Evolutionary conservation across 2,113 vertebrate species (phyloP).

Genomic region (Tautogolabrus adspersus): DNA sequence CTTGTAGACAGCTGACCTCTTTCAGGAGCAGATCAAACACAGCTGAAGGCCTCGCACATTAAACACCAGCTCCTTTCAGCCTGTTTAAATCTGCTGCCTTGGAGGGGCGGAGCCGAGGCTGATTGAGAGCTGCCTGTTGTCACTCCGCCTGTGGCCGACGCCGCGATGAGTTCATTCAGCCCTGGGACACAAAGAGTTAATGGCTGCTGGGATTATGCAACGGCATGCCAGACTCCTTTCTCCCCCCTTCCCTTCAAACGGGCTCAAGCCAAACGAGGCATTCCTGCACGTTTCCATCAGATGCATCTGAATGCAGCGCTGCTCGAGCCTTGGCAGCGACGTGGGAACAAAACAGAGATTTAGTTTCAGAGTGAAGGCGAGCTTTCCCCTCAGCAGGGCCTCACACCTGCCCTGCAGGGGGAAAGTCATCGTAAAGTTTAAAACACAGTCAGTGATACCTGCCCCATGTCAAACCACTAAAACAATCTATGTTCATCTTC

Average conservation of each 20-base stretch:
- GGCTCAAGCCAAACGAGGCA: slow-evolving; percentile 67
- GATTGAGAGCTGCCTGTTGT: slow-evolving; percentile 60
- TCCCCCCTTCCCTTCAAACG: slow-evolving; percentile 47
- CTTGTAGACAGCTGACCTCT: slow-evolving; percentile 40
- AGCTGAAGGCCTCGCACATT: slow-evolving; percentile 37
- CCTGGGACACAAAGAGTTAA: slow-evolving; percentile 77
- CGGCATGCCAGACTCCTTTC: slow-evolving; percentile 70
- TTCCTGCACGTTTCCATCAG: slow-evolving; percentile 76
- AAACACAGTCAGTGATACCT: slow-evolving; percentile 29
- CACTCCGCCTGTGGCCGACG: slow-evolving; percentile 69
- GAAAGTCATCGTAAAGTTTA: slow-evolving; percentile 51
- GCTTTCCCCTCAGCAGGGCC: slow-evolving; percentile 50
- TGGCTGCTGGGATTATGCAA: slow-evolving; percentile 80
- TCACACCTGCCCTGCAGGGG: slow-evolving; percentile 66
- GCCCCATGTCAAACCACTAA: slow-evolving; percentile 26
- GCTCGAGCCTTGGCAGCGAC: slow-evolving; percentile 57
- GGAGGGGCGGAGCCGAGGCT: slow-evolving; percentile 34
- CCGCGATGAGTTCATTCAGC: slow-evolving; percentile 77
- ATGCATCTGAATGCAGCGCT: slow-evolving; percentile 60
- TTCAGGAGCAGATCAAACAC: slow-evolving; percentile 63
- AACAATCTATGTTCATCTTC: slow-evolving; percentile 52
- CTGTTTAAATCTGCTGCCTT: slow-evolving; percentile 47
- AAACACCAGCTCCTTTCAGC: slow-evolving; percentile 55
- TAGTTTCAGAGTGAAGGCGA: slow-evolving; percentile 37
- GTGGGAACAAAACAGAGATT: slow-evolving; percentile 63